Evolutionary conservation across 1,140 invertebrate genomes (phyloP).

Genomic region (Dendrolimus punctatus): DNA sequence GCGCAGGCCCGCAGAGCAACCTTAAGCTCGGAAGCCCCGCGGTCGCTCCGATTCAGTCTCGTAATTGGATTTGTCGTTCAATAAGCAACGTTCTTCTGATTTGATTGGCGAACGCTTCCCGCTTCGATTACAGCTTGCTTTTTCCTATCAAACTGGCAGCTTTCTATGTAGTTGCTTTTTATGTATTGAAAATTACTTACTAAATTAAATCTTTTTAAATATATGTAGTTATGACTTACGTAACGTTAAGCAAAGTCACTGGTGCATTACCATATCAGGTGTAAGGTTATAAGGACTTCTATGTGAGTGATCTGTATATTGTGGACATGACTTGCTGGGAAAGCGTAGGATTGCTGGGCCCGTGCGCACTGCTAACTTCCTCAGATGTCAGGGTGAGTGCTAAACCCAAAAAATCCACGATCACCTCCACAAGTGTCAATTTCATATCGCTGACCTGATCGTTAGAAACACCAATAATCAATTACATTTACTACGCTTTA

Average conservation of each 20-base stretch:
- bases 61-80: conserved; percentile 69
- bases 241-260: conserved; percentile 40
- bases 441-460: no score
- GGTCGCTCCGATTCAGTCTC: conserved; percentile 65
- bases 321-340: conserved; percentile 71
- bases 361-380: conserved; percentile 65
- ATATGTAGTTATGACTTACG: conserved; percentile 44
- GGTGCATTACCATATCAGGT: conserved; percentile 36
- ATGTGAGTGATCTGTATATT: conserved; percentile 72
- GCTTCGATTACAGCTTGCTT: conserved; percentile 63
- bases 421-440: no score
- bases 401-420: conserved; percentile 10
- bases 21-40: conserved; percentile 57
- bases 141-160: conserved; percentile 33
- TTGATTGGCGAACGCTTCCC: conserved; percentile 64
- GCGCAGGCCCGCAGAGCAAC: conserved; percentile 48
- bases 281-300: conserved; percentile 32
- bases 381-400: conserved; percentile 63
- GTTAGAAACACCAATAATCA: no score
- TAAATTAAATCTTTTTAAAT: conserved; percentile 31
- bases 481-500: no score
- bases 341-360: conserved; percentile 65
- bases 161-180: conserved; percentile 25
- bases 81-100: conserved; percentile 62
- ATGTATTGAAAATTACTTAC: conserved; percentile 23